phyloP scores from a whole-genome alignment of 2,888 invertebrate species.

The Cerceris ruficornis region DNA sequence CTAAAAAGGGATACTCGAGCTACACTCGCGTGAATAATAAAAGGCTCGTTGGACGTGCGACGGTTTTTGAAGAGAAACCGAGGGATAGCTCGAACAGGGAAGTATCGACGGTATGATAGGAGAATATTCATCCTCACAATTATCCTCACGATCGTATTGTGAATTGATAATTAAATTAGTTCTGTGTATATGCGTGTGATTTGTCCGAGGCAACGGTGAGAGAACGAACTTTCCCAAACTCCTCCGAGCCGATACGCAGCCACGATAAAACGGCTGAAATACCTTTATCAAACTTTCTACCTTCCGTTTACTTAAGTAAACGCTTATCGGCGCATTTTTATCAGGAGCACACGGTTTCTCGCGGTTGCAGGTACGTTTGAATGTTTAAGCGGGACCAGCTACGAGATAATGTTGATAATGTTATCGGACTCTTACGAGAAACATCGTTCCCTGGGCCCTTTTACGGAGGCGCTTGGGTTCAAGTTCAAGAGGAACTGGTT shows the following conservation, averaged over 20 bases:
- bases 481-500: conserved; percentile 25
- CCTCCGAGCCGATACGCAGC: background rate
- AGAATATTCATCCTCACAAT: conserved; percentile 65
- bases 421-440: conserved; percentile 48
- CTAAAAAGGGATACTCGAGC: conserved; percentile 52
- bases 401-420: conserved; percentile 37
- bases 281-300: conserved; percentile 25
- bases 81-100: conserved; percentile 55
- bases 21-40: conserved; percentile 61
- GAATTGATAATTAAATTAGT: conserved; percentile 38
- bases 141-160: conserved; percentile 34
- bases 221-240: background rate
- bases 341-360: conserved; percentile 15
- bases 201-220: background rate
- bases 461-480: background rate
- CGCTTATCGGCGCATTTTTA: conserved; percentile 42
- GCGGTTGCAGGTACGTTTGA: conserved; percentile 31
- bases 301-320: conserved; percentile 21
- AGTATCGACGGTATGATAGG: conserved; percentile 52
- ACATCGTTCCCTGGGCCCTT: conserved; percentile 3
- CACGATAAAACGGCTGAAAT: conserved; percentile 24
- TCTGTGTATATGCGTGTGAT: background rate
- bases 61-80: conserved; percentile 39
- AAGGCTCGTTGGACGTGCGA: conserved; percentile 53
- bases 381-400: conserved; percentile 11